These are phyloP conservation scores for Charanyca ferruginea DNA, from an alignment of 2,888 invertebrate species.

Conservation along the genomic window DNA sequence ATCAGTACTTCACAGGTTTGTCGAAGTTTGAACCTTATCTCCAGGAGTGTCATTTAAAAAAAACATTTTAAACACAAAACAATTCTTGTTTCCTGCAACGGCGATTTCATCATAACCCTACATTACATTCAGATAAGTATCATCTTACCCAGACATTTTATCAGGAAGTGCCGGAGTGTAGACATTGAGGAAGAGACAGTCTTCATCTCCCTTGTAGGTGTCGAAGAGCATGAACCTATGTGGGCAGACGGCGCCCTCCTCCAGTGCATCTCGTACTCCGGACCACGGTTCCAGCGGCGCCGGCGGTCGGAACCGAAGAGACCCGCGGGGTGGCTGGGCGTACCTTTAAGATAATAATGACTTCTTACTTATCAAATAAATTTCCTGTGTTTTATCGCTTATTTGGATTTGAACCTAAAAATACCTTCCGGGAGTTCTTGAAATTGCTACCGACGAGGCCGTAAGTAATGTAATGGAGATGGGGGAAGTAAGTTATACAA, in stretches of 20 bases:
- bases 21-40: neutral
- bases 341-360: conserved; percentile 72
- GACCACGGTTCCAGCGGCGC: conserved; percentile 92
- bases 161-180: conserved; percentile 92
- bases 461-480: too few relatives aligned
- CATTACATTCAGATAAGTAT: neutral
- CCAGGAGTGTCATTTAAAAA: neutral
- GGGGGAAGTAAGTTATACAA: too few relatives aligned
- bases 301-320: conserved; percentile 91
- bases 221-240: conserved; percentile 93
- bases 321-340: conserved; percentile 86
- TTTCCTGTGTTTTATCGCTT: neutral
- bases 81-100: neutral
- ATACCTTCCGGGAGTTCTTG: too few relatives aligned
- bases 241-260: conserved; percentile 93
- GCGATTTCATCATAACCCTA: neutral
- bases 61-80: too few relatives aligned
- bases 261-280: conserved; percentile 92
- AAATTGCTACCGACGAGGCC: too few relatives aligned
- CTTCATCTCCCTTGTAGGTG: conserved; percentile 92
- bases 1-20: neutral
- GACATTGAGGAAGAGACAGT: conserved; percentile 94
- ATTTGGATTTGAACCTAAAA: too few relatives aligned
- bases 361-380: neutral
- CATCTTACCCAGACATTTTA: conserved; percentile 82